Conservation (phyloP, 2,113 vertebrate species). For the Ranitomeya variabilis region DNA sequence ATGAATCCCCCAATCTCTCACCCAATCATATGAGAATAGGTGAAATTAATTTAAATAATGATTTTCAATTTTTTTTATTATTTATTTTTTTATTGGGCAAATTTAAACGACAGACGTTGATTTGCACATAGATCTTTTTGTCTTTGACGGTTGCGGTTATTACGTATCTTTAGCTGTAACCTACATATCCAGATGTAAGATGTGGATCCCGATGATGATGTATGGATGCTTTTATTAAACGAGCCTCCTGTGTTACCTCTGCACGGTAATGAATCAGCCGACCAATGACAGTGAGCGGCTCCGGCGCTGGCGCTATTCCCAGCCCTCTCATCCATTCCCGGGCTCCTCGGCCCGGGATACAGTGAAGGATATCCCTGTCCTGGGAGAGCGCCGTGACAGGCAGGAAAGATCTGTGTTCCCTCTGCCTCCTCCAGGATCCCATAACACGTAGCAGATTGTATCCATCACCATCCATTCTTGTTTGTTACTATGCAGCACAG, state of each 20-base stretch:
- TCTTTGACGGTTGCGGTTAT: too few relatives aligned
- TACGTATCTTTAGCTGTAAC: background rate
- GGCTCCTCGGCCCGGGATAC: background rate
- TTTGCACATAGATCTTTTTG: too few relatives aligned
- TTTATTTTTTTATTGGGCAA: too few relatives aligned
- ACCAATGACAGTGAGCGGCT: conserved; percentile 17
- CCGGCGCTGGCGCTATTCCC: background rate
- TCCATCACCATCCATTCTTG: background rate
- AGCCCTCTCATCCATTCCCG: background rate
- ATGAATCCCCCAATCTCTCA: too few relatives aligned
- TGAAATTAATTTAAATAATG: too few relatives aligned
- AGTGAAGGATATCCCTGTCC: conserved; percentile 23
- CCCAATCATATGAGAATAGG: too few relatives aligned
- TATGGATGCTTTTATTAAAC: background rate
- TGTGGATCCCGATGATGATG: background rate
- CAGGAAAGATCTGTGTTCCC: background rate
- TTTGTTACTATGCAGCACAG: background rate
- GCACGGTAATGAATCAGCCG: conserved; percentile 35
- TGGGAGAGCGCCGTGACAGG: background rate
- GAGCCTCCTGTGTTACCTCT: conserved; percentile 1
- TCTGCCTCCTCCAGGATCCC: background rate
- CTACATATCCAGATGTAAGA: background rate
- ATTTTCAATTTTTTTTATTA: too few relatives aligned
- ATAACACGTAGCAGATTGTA: background rate
- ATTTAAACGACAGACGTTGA: too few relatives aligned